Base-by-base conservation (phyloP, 2,888 invertebrate genomes). In the Branchellion lobata region DNA sequence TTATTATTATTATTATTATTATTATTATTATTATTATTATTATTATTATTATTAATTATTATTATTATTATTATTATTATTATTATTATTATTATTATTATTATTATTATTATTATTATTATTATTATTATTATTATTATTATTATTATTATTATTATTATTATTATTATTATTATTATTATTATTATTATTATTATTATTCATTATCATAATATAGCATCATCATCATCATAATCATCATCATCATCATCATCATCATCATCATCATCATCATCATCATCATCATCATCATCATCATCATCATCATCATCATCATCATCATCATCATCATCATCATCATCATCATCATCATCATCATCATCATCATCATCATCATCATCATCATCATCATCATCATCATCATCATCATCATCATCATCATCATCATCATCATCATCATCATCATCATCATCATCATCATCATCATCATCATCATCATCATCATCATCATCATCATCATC, bases 171-270 rank as follows among this genome's bases (percentile, higher is more conserved):
- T n/a, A n/a, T n/a, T n/a, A 2, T 69, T 69, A 1, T 29, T n/a
- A 3, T 69, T 24, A 24, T n/a, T 53, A n/a, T n/a, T n/a, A n/a
- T n/a, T n/a, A n/a, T n/a, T n/a, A n/a, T n/a, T n/a, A n/a, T n/a
- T n/a, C n/a, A n/a, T n/a, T n/a, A n/a, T n/a, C n/a, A n/a, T n/a
- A n/a, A n/a, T n/a, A n/a, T n/a, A n/a, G n/a, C n/a, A n/a, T n/a
- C n/a, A n/a, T n/a, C n/a, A n/a, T n/a, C n/a, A n/a, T n/a, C n/a
- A n/a, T n/a, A n/a, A n/a, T 11, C 51, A 75, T 76, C 5, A 57
- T 76, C 76, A 76, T 76, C 76, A 76, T 76, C 76, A 76, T 76
- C 76, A 76, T 53, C 76, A 57, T 76, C 76, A 57, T 76, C 76
- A 57, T 76, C 57, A 53, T 75, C 1, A 47, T 14, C 75, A 40